phyloP scores from a whole-genome alignment of 2,888 invertebrate species.

The Eristalis arbustorum region DNA sequence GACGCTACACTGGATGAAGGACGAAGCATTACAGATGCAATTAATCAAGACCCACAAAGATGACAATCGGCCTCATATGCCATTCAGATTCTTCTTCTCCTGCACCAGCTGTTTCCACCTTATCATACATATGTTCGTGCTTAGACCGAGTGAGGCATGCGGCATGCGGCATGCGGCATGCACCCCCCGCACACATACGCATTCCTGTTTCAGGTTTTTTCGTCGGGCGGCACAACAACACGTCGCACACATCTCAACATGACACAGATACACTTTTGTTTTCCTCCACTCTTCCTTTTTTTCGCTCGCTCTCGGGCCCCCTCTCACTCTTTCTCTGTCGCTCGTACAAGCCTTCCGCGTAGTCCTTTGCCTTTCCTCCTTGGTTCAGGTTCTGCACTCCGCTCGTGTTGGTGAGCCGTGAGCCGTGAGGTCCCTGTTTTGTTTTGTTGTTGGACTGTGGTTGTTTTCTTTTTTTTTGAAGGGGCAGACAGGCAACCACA shows the following conservation, averaged over 20 bases:
- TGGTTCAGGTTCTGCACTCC: conserved; percentile 30
- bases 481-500: conserved; percentile 1
- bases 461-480: background rate
- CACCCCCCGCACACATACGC: conserved; percentile 12
- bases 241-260: conserved; percentile 29
- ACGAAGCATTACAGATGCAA: background rate
- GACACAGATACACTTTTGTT: conserved; percentile 55
- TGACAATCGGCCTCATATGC: background rate
- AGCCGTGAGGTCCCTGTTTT: conserved; percentile 22
- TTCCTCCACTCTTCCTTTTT: conserved; percentile 7
- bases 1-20: background rate
- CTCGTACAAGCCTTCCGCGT: background rate
- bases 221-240: background rate
- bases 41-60: background rate
- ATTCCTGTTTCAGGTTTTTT: conserved; percentile 58
- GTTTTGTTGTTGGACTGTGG: background rate
- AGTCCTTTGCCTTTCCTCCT: conserved; percentile 18
- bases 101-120: conserved; percentile 63
- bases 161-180: background rate
- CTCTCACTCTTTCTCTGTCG: background rate
- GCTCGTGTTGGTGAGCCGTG: conserved; percentile 17
- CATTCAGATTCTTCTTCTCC: conserved; percentile 27
- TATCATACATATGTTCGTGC: conserved; percentile 46
- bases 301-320: background rate
- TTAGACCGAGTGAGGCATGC: conserved; percentile 9